A percentile compares a stretch with the other conserved stretches of the same genome.
phyloP scores from a whole-genome alignment of 2,797 vertebrate genomes.

The Trachops cirrhosus region DNA sequence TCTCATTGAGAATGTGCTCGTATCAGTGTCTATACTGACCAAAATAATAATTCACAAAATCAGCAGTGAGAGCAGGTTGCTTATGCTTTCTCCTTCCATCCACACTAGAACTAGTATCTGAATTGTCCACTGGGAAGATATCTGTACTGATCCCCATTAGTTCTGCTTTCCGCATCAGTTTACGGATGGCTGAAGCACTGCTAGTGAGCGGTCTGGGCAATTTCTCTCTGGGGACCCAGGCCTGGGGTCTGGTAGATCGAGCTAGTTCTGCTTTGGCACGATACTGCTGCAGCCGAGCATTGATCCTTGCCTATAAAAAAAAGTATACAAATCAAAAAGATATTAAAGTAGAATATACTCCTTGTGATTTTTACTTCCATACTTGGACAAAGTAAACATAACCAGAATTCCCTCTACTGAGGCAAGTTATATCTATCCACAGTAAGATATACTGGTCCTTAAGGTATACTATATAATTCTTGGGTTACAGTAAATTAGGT shows the following conservation, averaged over 20 bases:
- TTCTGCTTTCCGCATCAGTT: conserved; percentile 97
- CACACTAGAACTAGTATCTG: conserved; percentile 94
- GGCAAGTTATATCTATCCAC: neutral
- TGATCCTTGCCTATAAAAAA: conserved; percentile 92
- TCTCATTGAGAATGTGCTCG: neutral
- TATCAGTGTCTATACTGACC: conserved; percentile 84
- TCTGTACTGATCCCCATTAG: conserved; percentile 99
- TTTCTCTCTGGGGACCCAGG: conserved; percentile 98
- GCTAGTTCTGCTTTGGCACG: conserved; percentile 96
- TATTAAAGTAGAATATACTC: conserved; percentile 17
- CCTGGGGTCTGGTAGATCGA: conserved; percentile 95
- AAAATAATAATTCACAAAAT: conserved; percentile 99
- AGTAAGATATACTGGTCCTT: neutral
- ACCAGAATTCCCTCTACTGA: neutral
- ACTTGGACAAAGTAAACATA: conserved; percentile 11
- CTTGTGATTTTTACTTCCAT: conserved; percentile 2
- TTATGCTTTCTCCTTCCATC: conserved; percentile 97
- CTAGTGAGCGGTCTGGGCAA: conserved; percentile 96
- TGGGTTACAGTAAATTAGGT: neutral
- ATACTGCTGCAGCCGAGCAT: conserved; percentile 95
- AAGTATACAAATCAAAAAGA: neutral
- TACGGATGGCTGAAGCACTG: conserved; percentile 97
- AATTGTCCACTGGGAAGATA: conserved; percentile 97
- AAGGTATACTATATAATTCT: neutral
- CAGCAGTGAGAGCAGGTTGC: conserved; percentile 96